These are phyloP conservation scores for Thecocarcelia acutangulata DNA, from an alignment of 2,888 invertebrate species.

Conservation along the genomic window DNA sequence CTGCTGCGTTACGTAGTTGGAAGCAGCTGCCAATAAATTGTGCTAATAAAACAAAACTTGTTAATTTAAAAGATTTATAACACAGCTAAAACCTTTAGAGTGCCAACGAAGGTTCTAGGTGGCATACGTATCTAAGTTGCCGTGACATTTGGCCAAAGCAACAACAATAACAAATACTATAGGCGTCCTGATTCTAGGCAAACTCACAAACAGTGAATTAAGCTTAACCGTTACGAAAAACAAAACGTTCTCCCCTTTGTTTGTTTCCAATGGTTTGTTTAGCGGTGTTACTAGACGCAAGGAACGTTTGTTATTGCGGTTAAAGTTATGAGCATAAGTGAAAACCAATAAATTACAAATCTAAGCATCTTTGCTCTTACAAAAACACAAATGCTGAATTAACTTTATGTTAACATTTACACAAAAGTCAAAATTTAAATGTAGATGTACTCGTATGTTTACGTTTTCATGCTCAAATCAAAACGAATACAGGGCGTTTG, in stretches of 20 bases:
- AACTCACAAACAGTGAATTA: constrained; percentile 44
- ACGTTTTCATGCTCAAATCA: too few relatives aligned
- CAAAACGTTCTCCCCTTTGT: neutral
- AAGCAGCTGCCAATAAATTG: constrained; percentile 78
- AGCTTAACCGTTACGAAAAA: constrained; percentile 40
- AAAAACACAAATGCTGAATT: neutral
- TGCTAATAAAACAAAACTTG: constrained; percentile 79
- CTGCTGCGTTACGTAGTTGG: constrained; percentile 50
- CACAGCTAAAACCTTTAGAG: constrained; percentile 32
- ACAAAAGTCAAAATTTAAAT: neutral
- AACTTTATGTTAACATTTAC: neutral
- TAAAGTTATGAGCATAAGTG: constrained; percentile 23
- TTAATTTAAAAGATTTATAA: constrained; percentile 80
- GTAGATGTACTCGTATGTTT: too few relatives aligned
- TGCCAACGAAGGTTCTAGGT: constrained; percentile 52
- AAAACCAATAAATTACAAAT: constrained; percentile 58
- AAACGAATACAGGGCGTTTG: neutral
- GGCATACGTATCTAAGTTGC: constrained; percentile 7
- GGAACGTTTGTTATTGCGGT: constrained; percentile 18
- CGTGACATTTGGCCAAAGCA: constrained; percentile 39
- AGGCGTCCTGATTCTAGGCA: neutral
- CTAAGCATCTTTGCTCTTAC: constrained; percentile 46
- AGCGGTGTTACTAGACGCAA: neutral
- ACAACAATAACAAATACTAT: neutral
- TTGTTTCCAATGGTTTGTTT: neutral